These are phyloP conservation scores for Deladenus siricidicola DNA, from an alignment of 2,888 invertebrate species.

Conservation along the genomic window DNA sequence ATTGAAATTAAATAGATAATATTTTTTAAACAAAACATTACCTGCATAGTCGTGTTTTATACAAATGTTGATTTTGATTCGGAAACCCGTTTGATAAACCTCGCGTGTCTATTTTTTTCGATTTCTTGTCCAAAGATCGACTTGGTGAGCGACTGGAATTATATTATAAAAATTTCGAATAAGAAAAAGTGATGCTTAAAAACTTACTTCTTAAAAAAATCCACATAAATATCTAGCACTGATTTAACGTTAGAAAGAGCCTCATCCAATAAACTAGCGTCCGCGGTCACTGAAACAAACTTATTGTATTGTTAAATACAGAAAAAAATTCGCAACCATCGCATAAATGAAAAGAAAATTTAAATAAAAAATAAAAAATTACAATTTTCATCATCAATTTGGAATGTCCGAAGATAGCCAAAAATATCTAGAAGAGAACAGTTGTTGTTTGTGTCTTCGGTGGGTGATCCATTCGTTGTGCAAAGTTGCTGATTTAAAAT, in stretches of 20 bases:
- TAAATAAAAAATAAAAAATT: background rate
- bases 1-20: background rate
- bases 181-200: background rate
- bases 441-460: background rate
- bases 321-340: no score
- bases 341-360: background rate
- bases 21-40: background rate
- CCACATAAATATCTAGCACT: constrained; percentile 4
- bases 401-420: background rate
- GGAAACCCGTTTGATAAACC: background rate
- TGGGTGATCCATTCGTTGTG: no score
- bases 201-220: background rate
- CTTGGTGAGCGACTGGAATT: background rate
- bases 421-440: background rate
- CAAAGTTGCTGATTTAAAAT: background rate
- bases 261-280: background rate
- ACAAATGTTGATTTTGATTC: constrained; percentile 19
- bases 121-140: background rate
- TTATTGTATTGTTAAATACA: no score
- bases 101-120: constrained; percentile 1
- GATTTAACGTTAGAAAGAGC: background rate
- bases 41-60: constrained; percentile 38
- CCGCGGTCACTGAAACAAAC: background rate
- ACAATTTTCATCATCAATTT: constrained; percentile 1
- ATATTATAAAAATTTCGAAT: background rate